Conservation (phyloP, 53 echinoderm and acorn worm genomes). For the Zoroaster sp. region DNA sequence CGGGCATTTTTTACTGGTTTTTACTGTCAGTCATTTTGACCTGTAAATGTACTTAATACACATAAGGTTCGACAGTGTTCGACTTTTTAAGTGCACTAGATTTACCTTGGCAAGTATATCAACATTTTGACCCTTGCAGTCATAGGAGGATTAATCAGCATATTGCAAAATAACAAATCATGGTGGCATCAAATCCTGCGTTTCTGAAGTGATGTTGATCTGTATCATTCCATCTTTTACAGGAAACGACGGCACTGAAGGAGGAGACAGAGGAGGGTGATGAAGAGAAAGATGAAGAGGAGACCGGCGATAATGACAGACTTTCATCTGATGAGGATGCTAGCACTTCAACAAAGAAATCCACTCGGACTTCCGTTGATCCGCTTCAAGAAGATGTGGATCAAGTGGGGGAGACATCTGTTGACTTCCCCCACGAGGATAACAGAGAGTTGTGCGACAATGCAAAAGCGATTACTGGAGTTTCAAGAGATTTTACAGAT, state of each 20-base stretch:
- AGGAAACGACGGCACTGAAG: not conserved
- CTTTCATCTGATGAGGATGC: slow-evolving; percentile 18
- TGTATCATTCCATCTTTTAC: not conserved
- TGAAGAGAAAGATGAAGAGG: slow-evolving; percentile 36
- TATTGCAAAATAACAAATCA: too few relatives aligned
- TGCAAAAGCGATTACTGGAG: too few relatives aligned
- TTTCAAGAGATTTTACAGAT: not conserved
- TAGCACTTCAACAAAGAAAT: not conserved
- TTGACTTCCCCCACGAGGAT: not conserved
- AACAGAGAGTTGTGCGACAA: not conserved
- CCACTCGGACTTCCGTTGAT: not conserved
- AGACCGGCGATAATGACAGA: slow-evolving; percentile 22
- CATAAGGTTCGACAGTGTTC: too few relatives aligned
- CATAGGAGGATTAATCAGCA: too few relatives aligned
- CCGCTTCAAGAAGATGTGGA: not conserved
- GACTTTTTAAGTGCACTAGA: too few relatives aligned
- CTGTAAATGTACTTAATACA: too few relatives aligned
- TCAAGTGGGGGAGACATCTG: not conserved
- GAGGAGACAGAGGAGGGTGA: slow-evolving; percentile 33
- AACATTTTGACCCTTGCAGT: too few relatives aligned
- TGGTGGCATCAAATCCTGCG: not conserved
- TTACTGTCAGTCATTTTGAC: too few relatives aligned
- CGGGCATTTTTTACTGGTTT: too few relatives aligned
- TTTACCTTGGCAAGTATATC: too few relatives aligned
- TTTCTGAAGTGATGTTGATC: not conserved